Percentiles rank a stretch among this genome's conserved stretches.
These are phyloP conservation scores for Heptranchias perlo DNA, from an alignment of 2,113 vertebrate species.

Conservation along the genomic window DNA sequence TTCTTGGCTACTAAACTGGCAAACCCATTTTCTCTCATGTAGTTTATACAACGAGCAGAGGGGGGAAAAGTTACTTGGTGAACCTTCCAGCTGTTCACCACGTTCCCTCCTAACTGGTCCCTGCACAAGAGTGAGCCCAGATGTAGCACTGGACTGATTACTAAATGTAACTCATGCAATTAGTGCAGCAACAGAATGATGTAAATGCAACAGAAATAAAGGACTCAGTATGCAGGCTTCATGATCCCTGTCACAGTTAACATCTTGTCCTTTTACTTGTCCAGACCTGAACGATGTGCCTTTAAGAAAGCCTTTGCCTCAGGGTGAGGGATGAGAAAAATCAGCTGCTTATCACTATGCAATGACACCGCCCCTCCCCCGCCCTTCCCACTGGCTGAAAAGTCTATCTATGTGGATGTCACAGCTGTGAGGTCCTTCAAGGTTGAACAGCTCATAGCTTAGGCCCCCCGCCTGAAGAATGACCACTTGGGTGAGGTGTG, in stretches of 20 bases:
- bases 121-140: background rate
- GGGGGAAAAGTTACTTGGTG: background rate
- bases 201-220: background rate
- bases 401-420: background rate
- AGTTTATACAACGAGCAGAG: background rate
- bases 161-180: background rate
- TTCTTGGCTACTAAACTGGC: slow-evolving; percentile 16
- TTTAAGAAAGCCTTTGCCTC: background rate
- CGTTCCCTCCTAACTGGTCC: background rate
- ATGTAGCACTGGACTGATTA: background rate
- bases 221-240: background rate
- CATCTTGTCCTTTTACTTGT: background rate
- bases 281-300: background rate
- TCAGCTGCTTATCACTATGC: background rate
- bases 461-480: background rate
- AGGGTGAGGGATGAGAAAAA: background rate
- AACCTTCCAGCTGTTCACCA: background rate
- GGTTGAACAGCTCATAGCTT: background rate
- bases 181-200: too few relatives aligned
- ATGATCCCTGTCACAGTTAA: background rate
- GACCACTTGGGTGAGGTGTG: background rate
- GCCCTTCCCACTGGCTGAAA: background rate
- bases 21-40: background rate
- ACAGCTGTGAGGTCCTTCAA: background rate
- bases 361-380: background rate